Evolutionary conservation across 2,888 invertebrate species (phyloP).

Genomic region (Tipula confusa): DNA sequence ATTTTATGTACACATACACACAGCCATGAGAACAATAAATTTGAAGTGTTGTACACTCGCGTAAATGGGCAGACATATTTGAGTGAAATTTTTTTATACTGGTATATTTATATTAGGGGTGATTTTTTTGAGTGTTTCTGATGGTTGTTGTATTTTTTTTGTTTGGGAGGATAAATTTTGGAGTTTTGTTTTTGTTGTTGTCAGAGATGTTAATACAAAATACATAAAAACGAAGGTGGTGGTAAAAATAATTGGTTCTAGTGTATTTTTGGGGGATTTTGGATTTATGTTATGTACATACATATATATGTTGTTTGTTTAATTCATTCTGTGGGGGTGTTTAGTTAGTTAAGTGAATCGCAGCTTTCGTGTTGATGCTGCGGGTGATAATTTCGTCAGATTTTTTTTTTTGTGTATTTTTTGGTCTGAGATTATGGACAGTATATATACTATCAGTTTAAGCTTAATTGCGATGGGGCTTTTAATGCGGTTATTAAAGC

Average conservation of each 20-base stretch:
- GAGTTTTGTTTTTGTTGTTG: not conserved
- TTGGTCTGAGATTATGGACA: too few species aligned
- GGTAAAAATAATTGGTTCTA: not conserved
- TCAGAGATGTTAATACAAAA: not conserved
- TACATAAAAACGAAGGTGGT: not conserved
- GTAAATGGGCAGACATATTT: not conserved
- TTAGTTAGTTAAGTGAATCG: not conserved
- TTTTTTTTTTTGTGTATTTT: too few species aligned
- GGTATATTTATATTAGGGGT: not conserved
- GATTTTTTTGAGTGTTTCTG: not conserved
- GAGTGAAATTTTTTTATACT: not conserved
- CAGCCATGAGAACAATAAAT: too few species aligned
- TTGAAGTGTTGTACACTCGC: not conserved
- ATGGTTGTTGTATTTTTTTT: not conserved
- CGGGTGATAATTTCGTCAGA: not conserved
- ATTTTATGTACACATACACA: not conserved
- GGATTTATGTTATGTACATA: not conserved
- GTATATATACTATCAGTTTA: too few species aligned
- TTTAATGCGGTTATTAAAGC: too few species aligned
- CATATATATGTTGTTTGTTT: not conserved
- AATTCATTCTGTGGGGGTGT: not conserved
- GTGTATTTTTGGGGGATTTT: conserved; percentile 4
- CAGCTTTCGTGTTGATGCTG: not conserved
- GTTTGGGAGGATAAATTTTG: not conserved
- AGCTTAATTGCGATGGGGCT: too few species aligned